These are phyloP conservation scores for Trichonephila clavipes DNA, from an alignment of 1,140 invertebrate species.

Conservation along the genomic window DNA sequence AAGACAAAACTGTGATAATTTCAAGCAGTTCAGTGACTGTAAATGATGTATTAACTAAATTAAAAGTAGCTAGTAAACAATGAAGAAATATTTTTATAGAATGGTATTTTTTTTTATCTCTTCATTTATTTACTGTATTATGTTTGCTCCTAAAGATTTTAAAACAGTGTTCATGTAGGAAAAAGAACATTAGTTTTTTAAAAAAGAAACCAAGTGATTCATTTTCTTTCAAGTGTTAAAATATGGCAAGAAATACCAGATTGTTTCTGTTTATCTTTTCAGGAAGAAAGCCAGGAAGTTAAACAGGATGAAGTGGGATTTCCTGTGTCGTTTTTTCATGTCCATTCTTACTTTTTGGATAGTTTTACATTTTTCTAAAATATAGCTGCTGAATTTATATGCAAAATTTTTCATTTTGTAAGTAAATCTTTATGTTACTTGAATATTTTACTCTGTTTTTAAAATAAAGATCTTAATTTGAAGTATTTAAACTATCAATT, in stretches of 20 bases:
- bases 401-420: background rate
- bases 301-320: constrained; percentile 3
- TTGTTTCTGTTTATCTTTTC: background rate
- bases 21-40: constrained; percentile 1
- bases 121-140: background rate
- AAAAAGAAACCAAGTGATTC: background rate
- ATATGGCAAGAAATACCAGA: background rate
- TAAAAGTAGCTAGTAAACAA: constrained; percentile 28
- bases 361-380: background rate
- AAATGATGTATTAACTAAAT: constrained; percentile 9
- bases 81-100: background rate
- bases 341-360: constrained; percentile 9
- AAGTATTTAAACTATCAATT: no score
- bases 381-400: background rate
- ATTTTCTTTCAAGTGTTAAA: background rate
- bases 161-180: background rate
- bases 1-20: constrained; percentile 57
- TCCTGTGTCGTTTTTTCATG: constrained; percentile 28
- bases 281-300: constrained; percentile 31
- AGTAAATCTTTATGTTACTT: background rate
- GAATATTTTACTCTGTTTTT: no score
- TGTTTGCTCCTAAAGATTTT: background rate
- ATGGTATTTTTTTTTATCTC: background rate
- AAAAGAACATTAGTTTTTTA: background rate
- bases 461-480: no score